Base-by-base conservation (phyloP, 2,888 invertebrate species). In the Rotaria sp. region DNA sequence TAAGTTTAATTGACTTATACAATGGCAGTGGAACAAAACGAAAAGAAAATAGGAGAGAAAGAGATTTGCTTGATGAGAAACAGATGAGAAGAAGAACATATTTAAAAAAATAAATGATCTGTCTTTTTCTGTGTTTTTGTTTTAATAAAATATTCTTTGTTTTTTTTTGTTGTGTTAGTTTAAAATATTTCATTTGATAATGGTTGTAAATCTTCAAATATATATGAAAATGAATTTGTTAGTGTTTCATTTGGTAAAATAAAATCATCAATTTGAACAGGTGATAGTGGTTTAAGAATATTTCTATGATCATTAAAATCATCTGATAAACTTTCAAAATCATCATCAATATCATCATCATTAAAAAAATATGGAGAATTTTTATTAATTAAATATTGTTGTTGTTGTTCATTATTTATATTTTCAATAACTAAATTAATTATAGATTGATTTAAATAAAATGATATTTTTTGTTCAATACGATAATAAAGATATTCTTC, bases 131-230 rank as follows among this genome's bases (percentile, higher is more conserved):
- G n/a, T 10, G 13, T 45, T 45, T 38, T 35, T 35, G 1, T 15
- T 50, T 50, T 15, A 35, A 30, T 67, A 59, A 26, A 59, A 75
- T 38, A 74, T 74, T 38, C 4, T 13, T 8, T 45, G 7, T 45
- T 45, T n/a, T 26, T 75, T 30, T 2, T 15, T 50, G 15, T 24
- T n/a, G 26, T 45, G 1, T 8, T 21, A 3, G 10, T 67, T 67
- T 35, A 80, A 80, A 80, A 80, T 41, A 80, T n/a, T 80, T 41
- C 80, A 80, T 45, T 80, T 41, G 45, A 26, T 80, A 80, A 45
- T 45, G 80, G 80, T 80, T 80, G 80, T 80, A 80, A 80, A 80
- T 80, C 80, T 80, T 80, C 45, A 26, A 80, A 80, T 80, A 80
- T 80, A 80, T 45, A 80, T 45, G 41, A 45, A 45, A 45, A 45